Base-by-base conservation (phyloP, 1,140 invertebrate genomes). In the Bradynema listronoti region DNA sequence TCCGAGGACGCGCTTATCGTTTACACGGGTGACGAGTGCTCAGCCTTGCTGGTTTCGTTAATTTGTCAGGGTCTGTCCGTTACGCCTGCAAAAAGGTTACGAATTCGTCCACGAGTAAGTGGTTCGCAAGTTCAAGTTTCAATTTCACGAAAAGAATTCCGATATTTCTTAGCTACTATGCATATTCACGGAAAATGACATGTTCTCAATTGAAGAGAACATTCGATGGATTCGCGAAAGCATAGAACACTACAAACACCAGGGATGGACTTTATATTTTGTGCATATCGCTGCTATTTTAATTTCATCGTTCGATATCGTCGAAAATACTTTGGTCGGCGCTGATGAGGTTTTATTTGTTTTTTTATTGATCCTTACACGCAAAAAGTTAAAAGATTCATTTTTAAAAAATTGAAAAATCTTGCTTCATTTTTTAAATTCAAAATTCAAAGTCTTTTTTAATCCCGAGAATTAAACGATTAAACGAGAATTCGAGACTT, bases 71-170 rank as follows among this genome's bases (percentile, higher is more conserved):
- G 52, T 19, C 14, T 55, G 33, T 24, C n/a, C n/a, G 33, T 47
- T 19, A n/a, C n/a, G 9, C n/a, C 52, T 16, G n/a, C 33, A 50
- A 56, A 54, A 16, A n/a, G 33, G 4, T n/a, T 55, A 3, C 24
- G 50, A 45, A 43, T 55, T n/a, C n/a, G 24, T 3, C 52, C 52
- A 50, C 19, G 32, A n/a, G 52, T 55, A n/a, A 50, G 22, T 47
- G 29, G 7, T 22, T 47, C 29, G 19, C 29, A 39, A 19, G 19
- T 39, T 39, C 19, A 11, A 39, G 9, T 19, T 43, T 22, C 9
- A 43, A 9, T 27, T 22, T 3, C 27, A 3, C 9, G 42, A 6
- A 6, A 43, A 43, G 3, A 22, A 43, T 43, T 43, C 3, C 22
- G 27, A 39, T 11, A 43, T 22, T 43, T 43, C 11, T n/a, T n/a